phyloP scores from a whole-genome alignment of 2,888 invertebrate species.

The Silvanus unidentatus region DNA sequence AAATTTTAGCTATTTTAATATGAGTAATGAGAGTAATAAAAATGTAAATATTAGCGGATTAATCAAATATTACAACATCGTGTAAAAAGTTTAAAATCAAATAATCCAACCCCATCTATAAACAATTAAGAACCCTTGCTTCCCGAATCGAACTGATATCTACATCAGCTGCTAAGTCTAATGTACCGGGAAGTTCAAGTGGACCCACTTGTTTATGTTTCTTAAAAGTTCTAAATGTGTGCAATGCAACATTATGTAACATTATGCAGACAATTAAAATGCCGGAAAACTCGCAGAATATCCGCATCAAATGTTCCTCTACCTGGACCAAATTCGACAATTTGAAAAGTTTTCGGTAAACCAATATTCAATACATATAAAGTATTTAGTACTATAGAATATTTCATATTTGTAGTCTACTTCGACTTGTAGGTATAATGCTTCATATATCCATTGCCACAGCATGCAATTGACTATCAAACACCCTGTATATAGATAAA shows the following conservation, averaged over 20 bases:
- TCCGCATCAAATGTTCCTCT: conserved; percentile 84
- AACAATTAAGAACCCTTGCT: conserved; percentile 20
- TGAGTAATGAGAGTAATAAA: too few relatives aligned
- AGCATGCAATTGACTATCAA: too few relatives aligned
- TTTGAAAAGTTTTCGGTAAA: conserved; percentile 68
- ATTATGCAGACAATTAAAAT: conserved; percentile 34
- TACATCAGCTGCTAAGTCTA: conserved; percentile 97
- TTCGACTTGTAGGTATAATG: too few relatives aligned
- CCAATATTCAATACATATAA: too few relatives aligned
- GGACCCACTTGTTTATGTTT: conserved; percentile 84
- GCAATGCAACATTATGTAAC: conserved; percentile 65
- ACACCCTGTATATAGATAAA: too few relatives aligned
- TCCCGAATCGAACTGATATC: conserved; percentile 63
- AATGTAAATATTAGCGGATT: neutral
- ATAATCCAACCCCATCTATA: too few relatives aligned
- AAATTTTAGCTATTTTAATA: too few relatives aligned
- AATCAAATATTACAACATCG: neutral
- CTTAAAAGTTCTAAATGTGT: conserved; percentile 78
- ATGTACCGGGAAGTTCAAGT: conserved; percentile 74
- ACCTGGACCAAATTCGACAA: conserved; percentile 95
- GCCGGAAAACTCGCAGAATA: conserved; percentile 66
- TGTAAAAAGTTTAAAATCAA: conserved; percentile 1
- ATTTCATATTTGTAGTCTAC: too few relatives aligned
- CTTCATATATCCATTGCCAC: too few relatives aligned
- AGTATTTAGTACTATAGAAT: too few relatives aligned